These are phyloP conservation scores for Philereme transversata DNA, from an alignment of 2,888 invertebrate genomes.

Conservation along the genomic window DNA sequence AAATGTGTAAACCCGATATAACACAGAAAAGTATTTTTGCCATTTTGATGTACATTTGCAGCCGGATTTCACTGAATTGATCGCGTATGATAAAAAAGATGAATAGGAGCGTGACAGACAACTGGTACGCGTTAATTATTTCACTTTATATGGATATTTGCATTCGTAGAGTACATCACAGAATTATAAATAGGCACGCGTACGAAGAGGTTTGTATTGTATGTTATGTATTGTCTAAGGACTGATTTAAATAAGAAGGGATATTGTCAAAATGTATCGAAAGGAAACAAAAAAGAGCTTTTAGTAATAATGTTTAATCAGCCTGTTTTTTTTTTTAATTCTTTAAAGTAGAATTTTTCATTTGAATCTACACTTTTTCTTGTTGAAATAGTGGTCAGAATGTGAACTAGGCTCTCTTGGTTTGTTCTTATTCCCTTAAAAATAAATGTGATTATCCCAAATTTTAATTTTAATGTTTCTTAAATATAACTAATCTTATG, in stretches of 20 bases:
- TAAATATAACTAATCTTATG: constrained; percentile 44
- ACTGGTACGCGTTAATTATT: constrained; percentile 18
- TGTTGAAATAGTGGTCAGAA: too few relatives aligned
- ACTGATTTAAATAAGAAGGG: neutral
- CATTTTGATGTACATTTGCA: too few relatives aligned
- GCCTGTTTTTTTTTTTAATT: too few relatives aligned
- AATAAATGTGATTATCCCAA: constrained; percentile 19
- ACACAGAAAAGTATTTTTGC: too few relatives aligned
- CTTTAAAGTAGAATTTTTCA: too few relatives aligned
- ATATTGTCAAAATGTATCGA: neutral
- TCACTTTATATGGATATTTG: constrained; percentile 12
- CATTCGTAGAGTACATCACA: constrained; percentile 13
- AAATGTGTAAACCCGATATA: too few relatives aligned
- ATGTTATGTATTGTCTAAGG: neutral
- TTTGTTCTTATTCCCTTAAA: neutral
- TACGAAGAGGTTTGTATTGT: constrained; percentile 11
- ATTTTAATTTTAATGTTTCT: constrained; percentile 17
- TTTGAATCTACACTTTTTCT: too few relatives aligned
- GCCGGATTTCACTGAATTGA: neutral
- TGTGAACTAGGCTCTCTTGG: too few relatives aligned
- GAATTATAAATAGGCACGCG: neutral
- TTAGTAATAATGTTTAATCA: neutral
- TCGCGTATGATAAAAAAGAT: constrained; percentile 20
- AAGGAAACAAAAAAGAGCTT: neutral
- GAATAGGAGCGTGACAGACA: constrained; percentile 21